These are phyloP conservation scores for Asobara japonica DNA, from an alignment of 1,140 invertebrate genomes.

Conservation along the genomic window DNA sequence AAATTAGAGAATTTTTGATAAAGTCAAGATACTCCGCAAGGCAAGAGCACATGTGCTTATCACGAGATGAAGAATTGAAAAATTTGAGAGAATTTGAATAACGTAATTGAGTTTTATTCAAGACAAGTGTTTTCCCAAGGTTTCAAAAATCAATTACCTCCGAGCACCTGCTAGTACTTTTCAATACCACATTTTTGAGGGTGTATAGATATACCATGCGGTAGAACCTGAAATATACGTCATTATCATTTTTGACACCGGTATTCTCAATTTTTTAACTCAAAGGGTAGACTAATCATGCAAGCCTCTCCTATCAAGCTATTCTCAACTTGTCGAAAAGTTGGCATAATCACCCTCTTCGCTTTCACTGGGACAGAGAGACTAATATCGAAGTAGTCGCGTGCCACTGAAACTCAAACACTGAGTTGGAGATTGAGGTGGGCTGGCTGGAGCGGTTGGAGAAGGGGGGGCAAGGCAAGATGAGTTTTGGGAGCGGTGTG, in stretches of 20 bases:
- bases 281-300: slow-evolving; percentile 3
- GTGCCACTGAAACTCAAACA: slow-evolving; percentile 15
- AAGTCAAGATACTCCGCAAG: not conserved
- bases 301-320: not conserved
- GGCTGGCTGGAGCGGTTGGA: not conserved
- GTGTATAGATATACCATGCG: no score
- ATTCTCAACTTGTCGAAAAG: not conserved
- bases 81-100: no score
- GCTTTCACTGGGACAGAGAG: not conserved
- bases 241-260: not conserved
- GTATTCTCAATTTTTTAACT: not conserved
- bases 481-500: not conserved
- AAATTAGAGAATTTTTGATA: not conserved
- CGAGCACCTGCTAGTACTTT: no score
- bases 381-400: slow-evolving; percentile 8
- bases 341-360: not conserved
- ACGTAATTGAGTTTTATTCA: no score
- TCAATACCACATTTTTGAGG: no score
- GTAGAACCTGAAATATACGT: no score
- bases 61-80: no score
- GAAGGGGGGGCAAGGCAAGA: not conserved
- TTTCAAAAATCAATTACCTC: no score
- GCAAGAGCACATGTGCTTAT: no score
- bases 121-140: no score
- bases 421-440: not conserved